A percentile compares a stretch with the other conserved stretches of the same genome.
Evolutionary conservation across 1,140 invertebrate species (phyloP).

Genomic region (Pseudomyrmex pallidus): DNA sequence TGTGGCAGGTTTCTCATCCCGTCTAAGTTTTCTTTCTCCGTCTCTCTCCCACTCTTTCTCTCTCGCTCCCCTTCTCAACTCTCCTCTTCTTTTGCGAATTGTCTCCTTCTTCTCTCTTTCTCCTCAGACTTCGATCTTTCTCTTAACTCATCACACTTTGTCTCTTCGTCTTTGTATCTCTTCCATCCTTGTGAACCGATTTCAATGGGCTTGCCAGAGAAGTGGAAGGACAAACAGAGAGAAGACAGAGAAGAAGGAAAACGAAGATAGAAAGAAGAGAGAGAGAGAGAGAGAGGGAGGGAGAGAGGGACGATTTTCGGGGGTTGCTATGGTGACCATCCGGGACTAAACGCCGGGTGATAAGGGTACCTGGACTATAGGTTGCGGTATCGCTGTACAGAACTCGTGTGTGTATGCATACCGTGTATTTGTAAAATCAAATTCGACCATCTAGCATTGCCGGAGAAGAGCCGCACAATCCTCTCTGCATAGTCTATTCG

Average conservation of each 20-base stretch:
- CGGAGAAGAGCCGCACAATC: background rate
- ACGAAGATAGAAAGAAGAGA: background rate
- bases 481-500: background rate
- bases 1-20: conserved; percentile 48
- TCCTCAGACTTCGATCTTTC: conserved; percentile 9
- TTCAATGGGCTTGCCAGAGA: conserved; percentile 37
- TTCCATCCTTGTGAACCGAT: conserved; percentile 13
- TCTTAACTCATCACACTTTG: conserved; percentile 43
- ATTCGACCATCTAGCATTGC: conserved; percentile 26
- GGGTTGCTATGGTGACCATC: conserved; percentile 82
- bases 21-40: conserved; percentile 2
- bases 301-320: conserved; percentile 77
- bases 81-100: background rate
- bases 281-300: background rate
- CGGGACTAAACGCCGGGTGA: conserved; percentile 79
- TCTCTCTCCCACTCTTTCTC: conserved; percentile 16
- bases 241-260: background rate
- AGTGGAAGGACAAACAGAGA: conserved; percentile 7
- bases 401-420: conserved; percentile 11
- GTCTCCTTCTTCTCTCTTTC: conserved; percentile 16
- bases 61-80: background rate
- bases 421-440: conserved; percentile 57
- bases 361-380: conserved; percentile 72
- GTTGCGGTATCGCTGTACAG: conserved; percentile 26
- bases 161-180: conserved; percentile 25